These are phyloP conservation scores for Mastomys coucha DNA, from an alignment of 2,113 vertebrate genomes.

Conservation along the genomic window DNA sequence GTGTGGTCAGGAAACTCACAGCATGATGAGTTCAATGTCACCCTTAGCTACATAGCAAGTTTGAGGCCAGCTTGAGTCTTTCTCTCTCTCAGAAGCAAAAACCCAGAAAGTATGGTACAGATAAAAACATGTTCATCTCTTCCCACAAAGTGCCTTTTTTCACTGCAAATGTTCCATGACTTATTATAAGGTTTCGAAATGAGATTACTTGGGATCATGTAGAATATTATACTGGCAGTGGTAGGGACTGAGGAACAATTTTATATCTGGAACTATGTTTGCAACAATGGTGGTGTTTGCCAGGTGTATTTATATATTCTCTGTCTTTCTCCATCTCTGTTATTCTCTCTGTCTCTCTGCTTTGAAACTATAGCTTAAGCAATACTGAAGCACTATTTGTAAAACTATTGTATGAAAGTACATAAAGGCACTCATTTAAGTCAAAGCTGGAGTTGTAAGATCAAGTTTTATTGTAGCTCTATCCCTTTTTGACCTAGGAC, in stretches of 20 bases:
- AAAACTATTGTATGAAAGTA: slow-evolving; percentile 42
- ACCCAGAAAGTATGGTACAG: not conserved
- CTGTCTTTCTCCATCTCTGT: not conserved
- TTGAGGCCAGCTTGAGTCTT: not conserved
- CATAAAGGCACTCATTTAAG: slow-evolving; percentile 40
- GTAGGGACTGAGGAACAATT: not conserved
- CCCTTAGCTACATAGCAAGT: not conserved
- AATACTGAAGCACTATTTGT: slow-evolving; percentile 18
- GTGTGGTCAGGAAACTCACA: not conserved
- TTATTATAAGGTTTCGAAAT: not conserved
- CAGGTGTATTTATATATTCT: slow-evolving; percentile 13
- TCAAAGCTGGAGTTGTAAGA: slow-evolving; percentile 35
- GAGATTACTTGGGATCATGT: not conserved
- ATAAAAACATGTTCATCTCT: not conserved
- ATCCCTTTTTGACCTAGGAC: not conserved
- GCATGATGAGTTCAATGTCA: not conserved
- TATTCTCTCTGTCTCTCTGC: not conserved
- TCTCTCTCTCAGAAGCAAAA: not conserved
- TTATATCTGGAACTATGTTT: slow-evolving; percentile 46
- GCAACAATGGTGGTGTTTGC: not conserved
- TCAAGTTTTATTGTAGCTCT: not conserved
- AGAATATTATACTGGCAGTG: not conserved
- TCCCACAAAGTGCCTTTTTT: not conserved
- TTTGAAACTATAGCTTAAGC: slow-evolving; percentile 1
- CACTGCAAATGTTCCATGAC: not conserved